Evolutionary conservation across 2,888 invertebrate genomes (phyloP), one percentile per base, ranked within the genome.

Genomic region (Gibbula magus): DNA sequence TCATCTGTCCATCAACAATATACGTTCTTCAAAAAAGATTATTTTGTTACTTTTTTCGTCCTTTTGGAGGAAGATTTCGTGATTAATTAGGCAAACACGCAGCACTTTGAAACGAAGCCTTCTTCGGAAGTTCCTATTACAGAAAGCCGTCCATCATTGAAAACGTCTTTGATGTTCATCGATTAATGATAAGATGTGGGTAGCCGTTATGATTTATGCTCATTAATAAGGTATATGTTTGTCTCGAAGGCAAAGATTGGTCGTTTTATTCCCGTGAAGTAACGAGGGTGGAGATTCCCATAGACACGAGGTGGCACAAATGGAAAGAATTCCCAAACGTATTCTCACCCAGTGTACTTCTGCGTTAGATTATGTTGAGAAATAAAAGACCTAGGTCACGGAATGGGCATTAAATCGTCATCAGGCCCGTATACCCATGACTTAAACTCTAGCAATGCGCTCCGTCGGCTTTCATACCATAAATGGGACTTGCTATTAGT

Each of bases 261-360:
- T 61, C 61, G 61, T 61, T 61, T 61, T 61, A 61, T 25, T 29
- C 61, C 61, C 61, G 61, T 61, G 61, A 61, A 61, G 61, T 61
- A 61, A 61, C 61, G 61, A 61, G 61, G 25, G 29, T 7, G 25
- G 29, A 25, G 18, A 61, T 61, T 29, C 13, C 61, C 16, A 18
- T 29, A 29, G 61, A 61, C 61, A 29, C 29, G 16, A 61, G 61
- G 29, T 61, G 22, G 29, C 61, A 8, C 0, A 61, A 61, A 25
- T 61, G 25, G 29, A 5, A 29, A 61, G 61, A 61, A 61, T 3
- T 4, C 61, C 25, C 61, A 61, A 29, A 25, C 61, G 61, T 29
- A n/a, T 61, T 45, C 25, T 61, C 61, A 61, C 22, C 25, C 22
- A 25, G 22, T 29, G 1, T 61, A 25, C 61, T 61, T 10, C 22